A percentile compares a stretch with the other conserved stretches of the same genome.
Conservation (phyloP, 2,797 vertebrate genomes). For the Podargus strigoides region DNA sequence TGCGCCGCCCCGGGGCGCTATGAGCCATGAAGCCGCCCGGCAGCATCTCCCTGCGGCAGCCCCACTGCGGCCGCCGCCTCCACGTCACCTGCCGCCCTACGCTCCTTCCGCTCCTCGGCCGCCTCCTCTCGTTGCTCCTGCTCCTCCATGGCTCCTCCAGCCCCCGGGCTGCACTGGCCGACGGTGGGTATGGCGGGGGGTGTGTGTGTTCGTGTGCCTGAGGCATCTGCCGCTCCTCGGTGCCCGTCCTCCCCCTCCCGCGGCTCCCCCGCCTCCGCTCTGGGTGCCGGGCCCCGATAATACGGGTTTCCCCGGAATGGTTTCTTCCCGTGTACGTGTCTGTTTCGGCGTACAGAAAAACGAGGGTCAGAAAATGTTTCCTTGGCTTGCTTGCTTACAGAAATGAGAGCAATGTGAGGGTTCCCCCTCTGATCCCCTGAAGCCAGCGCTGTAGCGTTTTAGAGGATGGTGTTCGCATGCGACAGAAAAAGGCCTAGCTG, state of each 20-base stretch:
- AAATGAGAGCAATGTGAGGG: not conserved
- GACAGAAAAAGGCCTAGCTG: not conserved
- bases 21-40: slow-evolving; percentile 79
- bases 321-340: not conserved
- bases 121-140: slow-evolving; percentile 61
- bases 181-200: slow-evolving; percentile 79
- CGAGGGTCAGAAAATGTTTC: not conserved
- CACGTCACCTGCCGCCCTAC: not conserved
- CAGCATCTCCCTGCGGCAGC: slow-evolving; percentile 66
- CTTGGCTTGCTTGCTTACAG: not conserved
- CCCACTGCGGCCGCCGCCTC: slow-evolving; percentile 26
- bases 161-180: slow-evolving; percentile 45
- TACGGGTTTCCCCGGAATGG: rapidly evolving
- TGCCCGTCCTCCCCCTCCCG: not conserved
- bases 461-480: slow-evolving; percentile 2
- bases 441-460: not conserved
- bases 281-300: not conserved
- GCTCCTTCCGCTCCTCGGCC: slow-evolving; percentile 45
- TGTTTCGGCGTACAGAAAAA: not conserved
- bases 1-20: slow-evolving; percentile 63
- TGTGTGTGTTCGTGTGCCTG: not conserved
- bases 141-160: slow-evolving; percentile 58
- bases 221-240: not conserved
- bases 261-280: not conserved
- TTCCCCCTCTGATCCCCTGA: not conserved